Evolutionary conservation across 2,888 invertebrate genomes (phyloP).

Genomic region (Tortrix viridana): DNA sequence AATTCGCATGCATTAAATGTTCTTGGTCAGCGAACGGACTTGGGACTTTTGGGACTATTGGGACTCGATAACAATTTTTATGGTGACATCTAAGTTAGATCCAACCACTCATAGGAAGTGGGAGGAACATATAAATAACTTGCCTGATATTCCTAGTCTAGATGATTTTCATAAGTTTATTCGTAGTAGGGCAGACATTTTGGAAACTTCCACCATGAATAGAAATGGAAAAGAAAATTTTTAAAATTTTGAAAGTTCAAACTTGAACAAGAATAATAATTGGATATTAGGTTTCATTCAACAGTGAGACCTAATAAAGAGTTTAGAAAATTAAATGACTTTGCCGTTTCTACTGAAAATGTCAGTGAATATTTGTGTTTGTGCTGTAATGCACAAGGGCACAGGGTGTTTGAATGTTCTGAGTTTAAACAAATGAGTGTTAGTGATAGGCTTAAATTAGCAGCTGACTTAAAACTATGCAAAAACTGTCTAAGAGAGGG

Average conservation of each 20-base stretch:
- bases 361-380: not conserved
- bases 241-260: not conserved
- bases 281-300: too few relatives aligned
- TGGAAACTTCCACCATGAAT: constrained; percentile 10
- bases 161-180: constrained; percentile 29
- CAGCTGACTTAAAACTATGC: not conserved
- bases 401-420: not conserved
- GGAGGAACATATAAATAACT: constrained; percentile 31
- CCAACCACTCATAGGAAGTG: too few relatives aligned
- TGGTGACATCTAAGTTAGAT: constrained; percentile 23
- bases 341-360: not conserved
- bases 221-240: not conserved
- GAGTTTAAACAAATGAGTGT: not conserved
- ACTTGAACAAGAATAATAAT: not conserved
- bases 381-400: not conserved
- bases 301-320: not conserved
- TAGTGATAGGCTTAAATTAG: not conserved
- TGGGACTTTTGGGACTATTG: too few relatives aligned
- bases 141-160: constrained; percentile 23
- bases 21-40: constrained; percentile 30
- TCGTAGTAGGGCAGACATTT: constrained; percentile 26
- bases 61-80: constrained; percentile 31
- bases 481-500: not conserved
- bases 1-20: constrained; percentile 31
- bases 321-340: not conserved